Evolutionary conservation across 2,888 invertebrate genomes (phyloP).

Genomic region (Phlogophora meticulosa): DNA sequence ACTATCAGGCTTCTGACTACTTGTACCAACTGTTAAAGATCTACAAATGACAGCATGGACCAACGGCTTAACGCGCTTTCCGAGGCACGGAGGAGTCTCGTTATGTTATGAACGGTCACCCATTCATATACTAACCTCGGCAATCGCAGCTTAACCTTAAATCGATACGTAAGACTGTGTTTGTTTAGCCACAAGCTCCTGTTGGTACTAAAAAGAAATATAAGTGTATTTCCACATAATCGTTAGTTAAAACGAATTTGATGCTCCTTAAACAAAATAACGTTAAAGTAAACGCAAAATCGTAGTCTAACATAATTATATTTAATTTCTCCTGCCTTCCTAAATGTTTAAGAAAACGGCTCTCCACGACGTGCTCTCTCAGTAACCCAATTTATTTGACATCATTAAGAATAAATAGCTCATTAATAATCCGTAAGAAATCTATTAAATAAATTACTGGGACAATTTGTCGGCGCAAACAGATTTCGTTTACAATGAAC

Average conservation of each 20-base stretch:
- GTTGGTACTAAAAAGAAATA: too few relatives aligned
- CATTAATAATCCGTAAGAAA: constrained; percentile 59
- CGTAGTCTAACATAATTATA: constrained; percentile 30
- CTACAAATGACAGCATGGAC: too few relatives aligned
- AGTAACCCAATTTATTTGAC: constrained; percentile 59
- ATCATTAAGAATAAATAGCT: constrained; percentile 62
- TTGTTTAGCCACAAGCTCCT: too few relatives aligned
- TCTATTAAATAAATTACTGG: constrained; percentile 59
- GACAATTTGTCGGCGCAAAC: constrained; percentile 53
- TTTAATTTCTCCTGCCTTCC: constrained; percentile 28
- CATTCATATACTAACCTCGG: too few relatives aligned
- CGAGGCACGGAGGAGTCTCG: too few relatives aligned
- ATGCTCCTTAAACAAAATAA: neutral
- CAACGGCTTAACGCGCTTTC: too few relatives aligned
- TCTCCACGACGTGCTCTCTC: constrained; percentile 11
- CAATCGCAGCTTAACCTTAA: too few relatives aligned
- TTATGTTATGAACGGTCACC: too few relatives aligned
- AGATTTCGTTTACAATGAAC: constrained; percentile 46
- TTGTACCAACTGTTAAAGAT: too few relatives aligned
- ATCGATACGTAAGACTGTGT: too few relatives aligned
- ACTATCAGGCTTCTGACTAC: too few relatives aligned
- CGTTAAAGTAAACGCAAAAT: neutral
- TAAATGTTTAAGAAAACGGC: constrained; percentile 30
- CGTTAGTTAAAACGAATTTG: neutral
- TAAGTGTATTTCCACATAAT: too few relatives aligned